Evolutionary conservation across 2,113 vertebrate species (phyloP).

Genomic region (Macquaria ambigua): DNA sequence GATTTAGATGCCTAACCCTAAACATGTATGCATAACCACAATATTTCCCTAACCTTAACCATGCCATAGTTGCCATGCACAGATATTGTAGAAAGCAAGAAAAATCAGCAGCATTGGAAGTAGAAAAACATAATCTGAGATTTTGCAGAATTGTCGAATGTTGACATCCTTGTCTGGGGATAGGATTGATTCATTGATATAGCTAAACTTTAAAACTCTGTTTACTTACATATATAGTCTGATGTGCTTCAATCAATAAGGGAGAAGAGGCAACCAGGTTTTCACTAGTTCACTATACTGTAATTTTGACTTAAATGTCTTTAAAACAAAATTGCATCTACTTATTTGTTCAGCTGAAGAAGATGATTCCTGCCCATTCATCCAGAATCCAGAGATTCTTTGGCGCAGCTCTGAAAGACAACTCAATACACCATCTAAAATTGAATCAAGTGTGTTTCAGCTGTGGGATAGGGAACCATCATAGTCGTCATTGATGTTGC

Average conservation of each 20-base stretch:
- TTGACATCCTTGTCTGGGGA: not conserved
- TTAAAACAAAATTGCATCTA: not conserved
- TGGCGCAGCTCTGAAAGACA: not conserved
- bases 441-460: not conserved
- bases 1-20: not conserved
- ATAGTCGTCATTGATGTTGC: not conserved
- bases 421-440: not conserved
- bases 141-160: not conserved
- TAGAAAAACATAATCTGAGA: not conserved
- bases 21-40: not conserved
- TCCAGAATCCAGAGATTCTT: not conserved
- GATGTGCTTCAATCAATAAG: not conserved
- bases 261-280: not conserved
- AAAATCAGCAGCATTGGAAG: not conserved
- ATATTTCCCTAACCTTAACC: not conserved
- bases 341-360: not conserved
- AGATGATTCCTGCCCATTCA: not conserved
- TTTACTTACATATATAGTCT: not conserved
- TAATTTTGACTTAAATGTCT: not conserved
- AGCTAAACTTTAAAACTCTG: not conserved
- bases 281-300: not conserved
- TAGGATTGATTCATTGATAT: not conserved
- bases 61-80: not conserved
- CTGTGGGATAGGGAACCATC: not conserved
- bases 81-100: not conserved